Evolutionary conservation across 1,140 invertebrate genomes (phyloP), one percentile per base, ranked within the genome.

Genomic region (Centruroides sculpturatus): DNA sequence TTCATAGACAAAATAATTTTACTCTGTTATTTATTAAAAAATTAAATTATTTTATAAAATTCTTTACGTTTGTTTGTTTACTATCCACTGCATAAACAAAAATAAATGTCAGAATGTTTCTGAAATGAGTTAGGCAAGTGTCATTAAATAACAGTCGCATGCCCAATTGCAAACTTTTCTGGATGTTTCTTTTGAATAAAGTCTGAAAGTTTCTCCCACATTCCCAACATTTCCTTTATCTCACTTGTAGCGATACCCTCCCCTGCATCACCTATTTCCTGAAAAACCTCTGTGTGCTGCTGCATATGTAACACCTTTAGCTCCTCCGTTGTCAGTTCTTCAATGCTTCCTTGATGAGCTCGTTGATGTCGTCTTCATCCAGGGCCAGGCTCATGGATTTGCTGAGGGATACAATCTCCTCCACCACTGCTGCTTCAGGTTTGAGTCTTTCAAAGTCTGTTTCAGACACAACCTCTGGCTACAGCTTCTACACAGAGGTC

Each of bases 341-440:
- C 50, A 50, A 57, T 69, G 66, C 53, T 69, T n/a, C 66, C 49
- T 70, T 64, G 57, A 69, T 62, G 53, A 69, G 59, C 57, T n/a
- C n/a, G 46, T 69, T 62, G 57, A 69, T 59, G 60, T 70, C 69
- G 55, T 52, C 61, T 55, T 65, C 65, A 67, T 68, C 64, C 61
- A 69, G 53, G 51, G 66, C 64, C 23, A n/a, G n/a, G n/a, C n/a
- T n/a, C n/a, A 23, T 23, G 23, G 23, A 23, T 2, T 23, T 23
- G 23, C 23, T 2, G 1, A 23, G 23, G 23, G 67, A 70, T 50
- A 71, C 64, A 70, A 71, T 70, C 63, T 71, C 67, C 67, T 69
- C 64, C 57, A 60, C 61, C 65, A 66, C 69, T 63, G 52, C 53
- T 52, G 64, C 55, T 49, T 3, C 1, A 49, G 48, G 48, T 23